Conservation (phyloP, 2,113 vertebrate genomes). For the Chaetodon auriga region DNA sequence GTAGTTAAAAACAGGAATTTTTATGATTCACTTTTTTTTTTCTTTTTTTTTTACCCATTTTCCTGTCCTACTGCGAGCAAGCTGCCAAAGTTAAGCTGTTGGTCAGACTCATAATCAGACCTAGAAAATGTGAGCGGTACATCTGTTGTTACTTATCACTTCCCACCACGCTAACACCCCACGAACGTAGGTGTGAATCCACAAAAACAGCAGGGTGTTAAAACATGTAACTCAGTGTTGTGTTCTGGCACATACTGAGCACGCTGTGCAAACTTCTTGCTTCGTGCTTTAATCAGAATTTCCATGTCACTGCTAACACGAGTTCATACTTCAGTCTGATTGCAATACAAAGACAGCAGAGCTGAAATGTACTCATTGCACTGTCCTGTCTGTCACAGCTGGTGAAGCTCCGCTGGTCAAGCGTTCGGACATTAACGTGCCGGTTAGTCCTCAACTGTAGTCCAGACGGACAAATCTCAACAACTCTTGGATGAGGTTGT, state of each 20-base stretch:
- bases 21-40: neutral
- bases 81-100: neutral
- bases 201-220: neutral
- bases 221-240: neutral
- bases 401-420: neutral
- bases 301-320: neutral
- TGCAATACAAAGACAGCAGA: neutral
- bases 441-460: too few species aligned
- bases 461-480: too few species aligned
- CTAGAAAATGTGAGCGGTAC: neutral
- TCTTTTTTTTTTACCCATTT: too few species aligned
- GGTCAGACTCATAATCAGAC: neutral
- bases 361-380: neutral
- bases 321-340: neutral
- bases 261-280: neutral
- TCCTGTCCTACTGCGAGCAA: too few species aligned
- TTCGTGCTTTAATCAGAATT: neutral
- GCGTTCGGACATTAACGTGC: too few species aligned
- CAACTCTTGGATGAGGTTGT: too few species aligned
- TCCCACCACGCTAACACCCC: neutral
- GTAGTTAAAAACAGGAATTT: neutral
- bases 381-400: neutral
- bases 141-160: neutral
- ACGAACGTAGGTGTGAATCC: slow-evolving; percentile 16
- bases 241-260: neutral